Conservation (phyloP, 2,113 vertebrate species). For the Bos indicus region DNA sequence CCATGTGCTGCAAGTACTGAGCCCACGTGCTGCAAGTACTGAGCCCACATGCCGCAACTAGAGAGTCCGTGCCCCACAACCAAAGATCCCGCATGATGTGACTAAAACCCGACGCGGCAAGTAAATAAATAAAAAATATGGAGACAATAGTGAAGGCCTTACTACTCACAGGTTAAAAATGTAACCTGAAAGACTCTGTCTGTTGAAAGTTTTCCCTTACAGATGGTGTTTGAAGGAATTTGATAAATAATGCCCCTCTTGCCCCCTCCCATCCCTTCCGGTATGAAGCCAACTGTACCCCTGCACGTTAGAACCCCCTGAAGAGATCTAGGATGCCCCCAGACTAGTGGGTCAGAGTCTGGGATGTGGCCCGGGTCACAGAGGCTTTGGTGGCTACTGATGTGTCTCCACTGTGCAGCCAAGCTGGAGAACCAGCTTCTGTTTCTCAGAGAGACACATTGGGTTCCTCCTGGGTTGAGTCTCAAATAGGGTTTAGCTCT, state of each 20-base stretch:
- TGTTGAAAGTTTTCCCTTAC: neutral
- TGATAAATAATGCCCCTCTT: neutral
- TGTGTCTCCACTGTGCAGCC: neutral
- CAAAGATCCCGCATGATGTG: neutral
- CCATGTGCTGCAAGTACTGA: neutral
- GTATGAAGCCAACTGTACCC: neutral
- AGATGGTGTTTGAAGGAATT: neutral
- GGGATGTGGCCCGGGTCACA: neutral
- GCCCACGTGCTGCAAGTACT: neutral
- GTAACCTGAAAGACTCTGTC: neutral
- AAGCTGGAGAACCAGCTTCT: neutral
- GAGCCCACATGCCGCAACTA: neutral
- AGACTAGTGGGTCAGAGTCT: neutral
- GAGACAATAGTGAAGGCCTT: neutral
- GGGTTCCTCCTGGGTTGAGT: neutral
- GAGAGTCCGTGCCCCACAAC: neutral
- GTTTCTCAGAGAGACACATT: neutral
- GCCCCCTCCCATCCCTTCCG: neutral
- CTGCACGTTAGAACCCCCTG: neutral
- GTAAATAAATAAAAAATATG: neutral
- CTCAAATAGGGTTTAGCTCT: neutral
- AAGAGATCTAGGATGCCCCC: neutral
- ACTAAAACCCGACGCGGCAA: neutral
- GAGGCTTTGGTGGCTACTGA: neutral
- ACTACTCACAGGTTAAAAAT: neutral